A percentile compares a stretch with the other conserved stretches of the same genome.
Evolutionary conservation across 2,888 invertebrate genomes (phyloP).

Genomic region (Rhamnusium bicolor): DNA sequence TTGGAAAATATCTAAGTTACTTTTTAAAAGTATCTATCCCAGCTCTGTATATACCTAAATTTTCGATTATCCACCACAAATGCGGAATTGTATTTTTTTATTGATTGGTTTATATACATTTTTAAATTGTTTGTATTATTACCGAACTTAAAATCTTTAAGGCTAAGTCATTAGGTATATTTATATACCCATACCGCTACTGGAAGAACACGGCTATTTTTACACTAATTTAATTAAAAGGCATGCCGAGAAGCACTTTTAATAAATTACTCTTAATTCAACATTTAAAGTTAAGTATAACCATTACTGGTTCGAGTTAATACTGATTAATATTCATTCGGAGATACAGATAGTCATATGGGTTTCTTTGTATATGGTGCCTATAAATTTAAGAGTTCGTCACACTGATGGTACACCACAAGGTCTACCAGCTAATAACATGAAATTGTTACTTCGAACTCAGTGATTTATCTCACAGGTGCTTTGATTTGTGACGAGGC

Average conservation of each 20-base stretch:
- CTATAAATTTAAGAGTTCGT: conserved; percentile 48
- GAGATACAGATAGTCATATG: conserved; percentile 43
- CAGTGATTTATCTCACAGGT: conserved; percentile 56
- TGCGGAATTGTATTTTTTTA: too few relatives aligned
- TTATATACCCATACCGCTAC: neutral
- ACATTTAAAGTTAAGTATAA: conserved; percentile 47
- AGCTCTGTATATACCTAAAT: too few relatives aligned
- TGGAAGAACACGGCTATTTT: conserved; percentile 11
- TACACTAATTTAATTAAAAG: conserved; percentile 42
- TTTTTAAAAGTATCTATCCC: too few relatives aligned
- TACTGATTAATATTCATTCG: conserved; percentile 50
- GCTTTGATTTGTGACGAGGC: conserved; percentile 69
- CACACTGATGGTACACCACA: conserved; percentile 43
- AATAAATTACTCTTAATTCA: conserved; percentile 48
- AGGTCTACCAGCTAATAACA: conserved; percentile 59
- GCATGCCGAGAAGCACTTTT: conserved; percentile 42
- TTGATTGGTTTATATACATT: too few relatives aligned
- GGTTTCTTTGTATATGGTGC: conserved; percentile 41
- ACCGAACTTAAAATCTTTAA: too few relatives aligned
- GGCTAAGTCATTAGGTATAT: too few relatives aligned
- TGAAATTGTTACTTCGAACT: conserved; percentile 51
- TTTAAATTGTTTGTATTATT: too few relatives aligned
- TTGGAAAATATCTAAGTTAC: too few relatives aligned
- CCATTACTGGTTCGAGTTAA: conserved; percentile 50
- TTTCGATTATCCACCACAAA: too few relatives aligned